A percentile compares a stretch with the other conserved stretches of the same genome.
Evolutionary conservation across 2,797 vertebrate genomes (phyloP).

Genomic region (Danio albolineatus): DNA sequence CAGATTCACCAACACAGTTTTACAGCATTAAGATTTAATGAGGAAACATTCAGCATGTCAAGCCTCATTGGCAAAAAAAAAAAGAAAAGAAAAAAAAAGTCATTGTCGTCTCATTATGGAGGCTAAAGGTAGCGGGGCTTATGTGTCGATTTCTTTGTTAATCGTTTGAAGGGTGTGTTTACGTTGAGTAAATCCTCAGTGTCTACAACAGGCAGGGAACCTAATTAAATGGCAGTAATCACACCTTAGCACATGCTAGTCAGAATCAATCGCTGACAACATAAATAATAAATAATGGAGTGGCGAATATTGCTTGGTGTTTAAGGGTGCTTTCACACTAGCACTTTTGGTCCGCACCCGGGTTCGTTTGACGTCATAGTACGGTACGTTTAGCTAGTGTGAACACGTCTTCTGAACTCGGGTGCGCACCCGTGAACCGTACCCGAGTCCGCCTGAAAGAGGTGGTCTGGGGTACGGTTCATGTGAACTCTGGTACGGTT

Average conservation of each 20-base stretch:
- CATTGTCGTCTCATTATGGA: slow-evolving; percentile 29
- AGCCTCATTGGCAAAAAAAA: neutral
- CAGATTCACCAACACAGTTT: slow-evolving; percentile 36
- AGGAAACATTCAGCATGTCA: slow-evolving; percentile 43
- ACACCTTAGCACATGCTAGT: slow-evolving; percentile 47
- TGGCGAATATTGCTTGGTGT: neutral
- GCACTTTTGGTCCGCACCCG: no score
- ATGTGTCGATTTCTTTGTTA: slow-evolving; percentile 68
- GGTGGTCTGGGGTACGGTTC: no score
- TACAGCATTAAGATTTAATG: slow-evolving; percentile 52
- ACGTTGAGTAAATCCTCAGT: slow-evolving; percentile 70
- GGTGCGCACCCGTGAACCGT: no score
- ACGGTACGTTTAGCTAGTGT: no score
- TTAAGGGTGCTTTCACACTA: no score
- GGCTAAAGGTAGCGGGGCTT: slow-evolving; percentile 55
- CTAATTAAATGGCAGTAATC: slow-evolving; percentile 72
- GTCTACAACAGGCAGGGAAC: slow-evolving; percentile 68
- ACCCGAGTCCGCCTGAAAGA: no score
- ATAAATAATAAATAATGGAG: slow-evolving; percentile 38
- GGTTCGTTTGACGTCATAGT: no score
- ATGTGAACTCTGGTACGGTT: no score
- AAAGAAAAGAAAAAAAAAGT: slow-evolving; percentile 20
- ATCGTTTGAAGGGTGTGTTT: slow-evolving; percentile 74
- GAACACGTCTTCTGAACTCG: no score
- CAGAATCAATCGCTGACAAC: slow-evolving; percentile 39